Evolutionary conservation across 2,797 vertebrate genomes (phyloP).

Genomic region (Okamejei kenojei): DNA sequence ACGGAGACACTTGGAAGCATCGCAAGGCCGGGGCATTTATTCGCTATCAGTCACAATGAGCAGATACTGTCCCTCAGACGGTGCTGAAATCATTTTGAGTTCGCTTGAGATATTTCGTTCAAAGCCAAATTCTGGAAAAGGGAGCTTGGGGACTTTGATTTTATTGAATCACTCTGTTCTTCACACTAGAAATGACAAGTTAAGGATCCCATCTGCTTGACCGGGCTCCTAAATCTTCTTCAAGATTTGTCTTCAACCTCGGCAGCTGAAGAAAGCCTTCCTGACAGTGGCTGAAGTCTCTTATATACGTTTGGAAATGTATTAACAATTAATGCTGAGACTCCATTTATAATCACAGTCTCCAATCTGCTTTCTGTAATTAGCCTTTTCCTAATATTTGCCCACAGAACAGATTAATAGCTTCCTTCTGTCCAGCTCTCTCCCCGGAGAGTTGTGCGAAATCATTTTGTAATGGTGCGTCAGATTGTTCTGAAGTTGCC

Average conservation of each 20-base stretch:
- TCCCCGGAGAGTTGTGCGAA: slow-evolving; percentile 93
- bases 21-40: neutral
- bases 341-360: slow-evolving; percentile 62
- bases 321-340: slow-evolving; percentile 34
- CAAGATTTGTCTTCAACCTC: neutral
- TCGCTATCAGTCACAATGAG: neutral
- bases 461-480: slow-evolving; percentile 98
- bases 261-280: neutral
- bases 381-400: slow-evolving; percentile 99
- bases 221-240: neutral
- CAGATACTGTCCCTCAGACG: neutral
- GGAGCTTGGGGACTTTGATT: neutral
- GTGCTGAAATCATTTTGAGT: neutral
- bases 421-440: slow-evolving; percentile 59
- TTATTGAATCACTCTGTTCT: neutral
- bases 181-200: neutral
- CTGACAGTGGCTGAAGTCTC: neutral
- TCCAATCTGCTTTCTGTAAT: slow-evolving; percentile 94
- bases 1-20: neutral
- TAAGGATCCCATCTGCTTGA: neutral
- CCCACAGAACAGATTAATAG: slow-evolving; percentile 89
- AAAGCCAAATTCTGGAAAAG: neutral
- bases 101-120: neutral
- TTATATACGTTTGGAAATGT: slow-evolving; percentile 21
- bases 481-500: slow-evolving; percentile 92